A percentile compares a stretch with the other conserved stretches of the same genome.
Evolutionary conservation across 2,113 vertebrate species (phyloP).

Genomic region (Xiphophorus maculatus): DNA sequence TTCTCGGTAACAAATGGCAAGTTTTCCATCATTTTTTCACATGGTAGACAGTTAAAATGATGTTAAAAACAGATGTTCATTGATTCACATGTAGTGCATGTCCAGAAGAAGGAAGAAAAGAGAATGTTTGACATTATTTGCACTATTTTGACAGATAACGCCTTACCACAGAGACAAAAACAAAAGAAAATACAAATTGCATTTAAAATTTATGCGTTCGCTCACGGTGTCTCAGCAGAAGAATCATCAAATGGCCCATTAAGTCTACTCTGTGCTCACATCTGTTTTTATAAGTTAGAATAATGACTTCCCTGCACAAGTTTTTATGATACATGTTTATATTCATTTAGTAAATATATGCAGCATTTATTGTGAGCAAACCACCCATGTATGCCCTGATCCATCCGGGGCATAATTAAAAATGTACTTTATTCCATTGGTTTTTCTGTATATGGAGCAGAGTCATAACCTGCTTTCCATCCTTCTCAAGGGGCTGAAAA

Average conservation of each 20-base stretch:
- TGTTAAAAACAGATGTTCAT: too few relatives aligned
- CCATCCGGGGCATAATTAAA: neutral
- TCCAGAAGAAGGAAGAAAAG: neutral
- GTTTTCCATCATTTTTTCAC: neutral
- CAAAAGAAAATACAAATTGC: neutral
- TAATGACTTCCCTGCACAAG: neutral
- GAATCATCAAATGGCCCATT: slow-evolving; percentile 26
- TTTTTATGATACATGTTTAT: slow-evolving; percentile 11
- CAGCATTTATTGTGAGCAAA: slow-evolving; percentile 1
- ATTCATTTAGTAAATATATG: slow-evolving; percentile 6
- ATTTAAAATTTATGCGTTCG: neutral
- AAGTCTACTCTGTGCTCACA: slow-evolving; percentile 6
- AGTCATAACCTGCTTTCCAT: slow-evolving; percentile 34
- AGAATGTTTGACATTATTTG: too few relatives aligned
- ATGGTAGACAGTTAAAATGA: neutral
- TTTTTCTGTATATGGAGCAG: slow-evolving; percentile 10
- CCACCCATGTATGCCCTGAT: neutral
- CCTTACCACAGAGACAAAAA: neutral
- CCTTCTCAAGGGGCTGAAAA: slow-evolving; percentile 47
- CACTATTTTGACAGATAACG: neutral
- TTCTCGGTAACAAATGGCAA: neutral
- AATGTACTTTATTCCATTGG: slow-evolving; percentile 14
- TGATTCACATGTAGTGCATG: neutral
- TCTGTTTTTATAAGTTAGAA: slow-evolving; percentile 3
- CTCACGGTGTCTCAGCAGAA: neutral